A percentile compares a stretch with the other conserved stretches of the same genome.
Conservation (phyloP, 2,113 vertebrate species). For the Misgurnus anguillicaudatus region DNA sequence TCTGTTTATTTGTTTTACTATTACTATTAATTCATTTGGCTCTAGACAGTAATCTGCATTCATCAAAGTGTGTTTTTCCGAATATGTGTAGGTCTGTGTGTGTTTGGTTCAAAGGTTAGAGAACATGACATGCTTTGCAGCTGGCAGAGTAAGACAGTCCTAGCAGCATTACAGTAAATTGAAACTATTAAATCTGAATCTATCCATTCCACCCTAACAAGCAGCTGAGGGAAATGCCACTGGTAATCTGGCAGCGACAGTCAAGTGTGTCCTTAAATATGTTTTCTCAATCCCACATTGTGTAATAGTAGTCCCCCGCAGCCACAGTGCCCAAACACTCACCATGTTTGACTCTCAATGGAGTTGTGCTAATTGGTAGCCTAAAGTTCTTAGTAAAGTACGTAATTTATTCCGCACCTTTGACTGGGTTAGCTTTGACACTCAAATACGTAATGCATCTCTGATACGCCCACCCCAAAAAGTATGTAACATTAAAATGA, state of each 20-base stretch:
- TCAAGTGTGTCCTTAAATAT: conserved; percentile 51
- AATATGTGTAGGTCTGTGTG: conserved; percentile 17
- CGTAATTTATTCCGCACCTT: conserved; percentile 25
- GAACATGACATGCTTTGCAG: conserved; percentile 36
- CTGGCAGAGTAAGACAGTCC: conserved; percentile 46
- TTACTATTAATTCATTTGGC: conserved; percentile 39
- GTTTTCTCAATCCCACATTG: conserved; percentile 40
- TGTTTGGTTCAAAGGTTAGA: conserved; percentile 16
- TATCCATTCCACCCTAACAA: conserved; percentile 54
- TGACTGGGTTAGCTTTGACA: conserved; percentile 13
- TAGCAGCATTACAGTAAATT: conserved; percentile 51
- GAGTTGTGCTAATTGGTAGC: conserved; percentile 46
- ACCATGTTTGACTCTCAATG: conserved; percentile 20
- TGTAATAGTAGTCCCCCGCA: conserved; percentile 36
- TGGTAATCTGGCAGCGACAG: conserved; percentile 45
- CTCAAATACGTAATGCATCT: conserved; percentile 5
- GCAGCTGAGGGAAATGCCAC: conserved; percentile 47
- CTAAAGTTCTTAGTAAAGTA: conserved; percentile 23
- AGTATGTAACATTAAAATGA: too few species aligned
- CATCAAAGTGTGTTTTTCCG: conserved; percentile 24
- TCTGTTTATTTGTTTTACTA: conserved; percentile 44
- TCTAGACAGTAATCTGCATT: conserved; percentile 26
- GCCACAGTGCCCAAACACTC: conserved; percentile 36
- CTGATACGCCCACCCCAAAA: too few species aligned
- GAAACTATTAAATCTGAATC: conserved; percentile 54